Evolutionary conservation across 2,888 invertebrate species (phyloP).

Genomic region (Eudemis profundana): DNA sequence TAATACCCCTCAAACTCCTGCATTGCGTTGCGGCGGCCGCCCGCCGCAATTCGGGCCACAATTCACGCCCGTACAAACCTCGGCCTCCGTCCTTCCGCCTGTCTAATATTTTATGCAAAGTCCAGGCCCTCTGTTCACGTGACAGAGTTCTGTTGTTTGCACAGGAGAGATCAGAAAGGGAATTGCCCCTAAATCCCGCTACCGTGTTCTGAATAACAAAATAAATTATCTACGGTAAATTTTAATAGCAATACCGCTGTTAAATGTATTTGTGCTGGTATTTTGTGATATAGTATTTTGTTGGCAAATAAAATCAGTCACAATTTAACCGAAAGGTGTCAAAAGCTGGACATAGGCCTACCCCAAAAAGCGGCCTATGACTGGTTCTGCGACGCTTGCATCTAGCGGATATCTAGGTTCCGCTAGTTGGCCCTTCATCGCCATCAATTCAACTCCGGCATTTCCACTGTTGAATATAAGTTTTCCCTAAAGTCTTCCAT

Average conservation of each 20-base stretch:
- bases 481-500: too few relatives aligned
- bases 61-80: conserved; percentile 26
- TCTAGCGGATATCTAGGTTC: too few relatives aligned
- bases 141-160: conserved; percentile 78
- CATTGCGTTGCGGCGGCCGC: conserved; percentile 1
- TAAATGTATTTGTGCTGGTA: not conserved
- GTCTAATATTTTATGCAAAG: conserved; percentile 81
- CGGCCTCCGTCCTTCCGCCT: conserved; percentile 44
- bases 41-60: not conserved
- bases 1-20: conserved; percentile 4
- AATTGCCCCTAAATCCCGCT: conserved; percentile 78
- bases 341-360: too few relatives aligned
- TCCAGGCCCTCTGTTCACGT: conserved; percentile 65
- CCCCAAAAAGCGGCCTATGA: too few relatives aligned
- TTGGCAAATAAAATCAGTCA: not conserved
- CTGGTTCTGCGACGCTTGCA: too few relatives aligned
- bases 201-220: conserved; percentile 78
- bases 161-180: conserved; percentile 80
- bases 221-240: conserved; percentile 70
- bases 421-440: too few relatives aligned
- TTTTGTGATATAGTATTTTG: too few relatives aligned
- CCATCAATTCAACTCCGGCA: too few relatives aligned
- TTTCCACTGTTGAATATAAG: too few relatives aligned
- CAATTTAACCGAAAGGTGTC: too few relatives aligned
- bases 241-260: conserved; percentile 61